Base-by-base conservation (phyloP, 2,797 vertebrate genomes). In the Epinephelus awoara region DNA sequence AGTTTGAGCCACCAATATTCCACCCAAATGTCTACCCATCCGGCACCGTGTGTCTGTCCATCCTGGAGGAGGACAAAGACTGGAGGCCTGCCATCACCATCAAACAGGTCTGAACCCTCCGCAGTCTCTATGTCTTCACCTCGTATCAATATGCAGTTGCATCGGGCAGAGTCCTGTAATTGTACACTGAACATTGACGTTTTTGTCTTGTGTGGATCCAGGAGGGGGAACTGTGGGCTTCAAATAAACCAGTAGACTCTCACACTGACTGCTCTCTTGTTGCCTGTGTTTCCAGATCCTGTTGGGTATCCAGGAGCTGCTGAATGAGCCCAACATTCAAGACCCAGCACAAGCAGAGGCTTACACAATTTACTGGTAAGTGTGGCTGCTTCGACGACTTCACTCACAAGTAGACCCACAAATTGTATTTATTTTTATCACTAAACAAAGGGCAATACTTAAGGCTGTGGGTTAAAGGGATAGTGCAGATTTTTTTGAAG, bases 51-150 rank as follows among this genome's bases (percentile, higher is more conserved):
- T 94, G 94, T 90, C 94, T 96, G 90, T 96, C 95, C 44, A 96
- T 96, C 86, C 91, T 96, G 90, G 95, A 96, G 89, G 95, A 96
- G 73, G 95, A 96, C 88, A 96, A 96, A 83, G 95, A 96, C 88
- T 96, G 95, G 95, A 95, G 95, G 82, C 95, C 95, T 5, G 95
- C 95, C 83, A 96, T 96, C 90, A 96, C 95, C 71, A 96, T 96
- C 83, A 96, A 96, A 93, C 95, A 96, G 94, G 95, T 95, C 23
- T 19, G 77, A 76, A 46, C 18, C 10, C 19, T 40, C 12, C 14
- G 6, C 23, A 4, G 14, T n/a, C 40, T 46, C 47, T 55, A 2
- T 34, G 1, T 40, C 40, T 10, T 40, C 2, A 10, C 10, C 10
- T 40, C 40, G 1, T 40, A 10, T 12, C 2, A 40, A 40, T 17